Base-by-base conservation (phyloP, 1,140 invertebrate species). In the Hypothenemus hampei region DNA sequence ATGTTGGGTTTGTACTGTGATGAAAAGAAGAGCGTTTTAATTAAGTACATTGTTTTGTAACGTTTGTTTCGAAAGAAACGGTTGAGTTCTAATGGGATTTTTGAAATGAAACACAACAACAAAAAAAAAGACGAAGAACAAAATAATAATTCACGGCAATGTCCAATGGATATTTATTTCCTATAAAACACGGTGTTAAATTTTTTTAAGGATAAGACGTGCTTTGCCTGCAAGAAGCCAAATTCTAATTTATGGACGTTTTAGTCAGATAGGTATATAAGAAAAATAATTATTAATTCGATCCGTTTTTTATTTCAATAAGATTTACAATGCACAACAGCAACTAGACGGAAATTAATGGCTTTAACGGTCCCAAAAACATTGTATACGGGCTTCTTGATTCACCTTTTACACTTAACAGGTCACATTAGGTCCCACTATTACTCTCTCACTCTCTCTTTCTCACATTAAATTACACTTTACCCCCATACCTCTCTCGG, bases 201-300 rank as follows among this genome's bases (percentile, higher is more conserved):
- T n/a, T n/a, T n/a, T n/a, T 52, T 43, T 52, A 43, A 31, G 43
- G 37, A 52, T 52, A 7, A 18, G 33, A 52, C 49, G 49, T 52
- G 49, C 37, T 31, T 18, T 15, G 39, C 37, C 15, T 52, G 20
- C 22, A 43, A 31, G 37, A 36, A 36, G 33, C 22, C 29, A 11
- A 29, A 24, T 33, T 15, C 26, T 41, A 33, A 52, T 52, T 52
- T 52, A 52, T 52, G 11, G 24, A 4, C 49, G 43, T 18, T 52
- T 52, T 52, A 43, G 49, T 43, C 49, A 52, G 37, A 43, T 52
- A 24, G 23, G 49, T 29, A 29, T n/a, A 6, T 29, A 7, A 29
- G n/a, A 29, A 29, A 29, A 29, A 29, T 7, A 29, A n/a, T 6
- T 29, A 7, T 29, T 29, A 6, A 11, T 31, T 31, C 3, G 26